A percentile compares a stretch with the other conserved stretches of the same genome.
phyloP scores from a whole-genome alignment of 2,113 vertebrate genomes.

The Casuarius casuarius region DNA sequence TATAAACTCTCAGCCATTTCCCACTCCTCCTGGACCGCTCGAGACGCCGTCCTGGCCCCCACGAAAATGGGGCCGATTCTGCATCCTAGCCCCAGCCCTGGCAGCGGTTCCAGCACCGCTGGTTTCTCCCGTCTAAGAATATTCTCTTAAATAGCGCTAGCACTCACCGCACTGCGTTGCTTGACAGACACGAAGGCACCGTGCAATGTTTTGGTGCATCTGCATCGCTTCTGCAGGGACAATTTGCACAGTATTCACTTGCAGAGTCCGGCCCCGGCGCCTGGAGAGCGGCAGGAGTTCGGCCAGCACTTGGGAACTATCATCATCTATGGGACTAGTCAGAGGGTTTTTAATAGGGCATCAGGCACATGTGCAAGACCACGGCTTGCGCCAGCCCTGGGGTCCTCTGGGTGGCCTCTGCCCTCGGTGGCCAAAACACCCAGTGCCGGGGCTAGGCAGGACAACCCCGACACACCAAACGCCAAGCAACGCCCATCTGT shows the following conservation, averaged over 20 bases:
- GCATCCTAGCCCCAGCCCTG: neutral
- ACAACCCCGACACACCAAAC: neutral
- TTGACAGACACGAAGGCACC: rapidly evolving
- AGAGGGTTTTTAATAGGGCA: rapidly evolving
- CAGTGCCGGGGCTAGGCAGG: rapidly evolving
- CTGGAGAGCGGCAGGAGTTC: rapidly evolving
- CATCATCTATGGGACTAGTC: neutral
- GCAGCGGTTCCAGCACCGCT: neutral
- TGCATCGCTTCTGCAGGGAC: rapidly evolving
- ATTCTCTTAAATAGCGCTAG: rapidly evolving
- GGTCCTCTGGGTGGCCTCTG: too few relatives aligned
- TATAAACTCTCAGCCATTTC: neutral
- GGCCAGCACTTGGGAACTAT: rapidly evolving
- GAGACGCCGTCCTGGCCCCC: rapidly evolving
- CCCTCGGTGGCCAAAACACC: rapidly evolving
- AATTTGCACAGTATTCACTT: rapidly evolving
- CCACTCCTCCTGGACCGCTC: neutral
- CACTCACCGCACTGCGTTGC: rapidly evolving
- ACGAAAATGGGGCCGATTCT: rapidly evolving
- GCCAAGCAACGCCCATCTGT: neutral
- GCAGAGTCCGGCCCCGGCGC: rapidly evolving
- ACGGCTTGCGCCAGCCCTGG: too few relatives aligned
- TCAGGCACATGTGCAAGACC: neutral
- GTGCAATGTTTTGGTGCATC: neutral
- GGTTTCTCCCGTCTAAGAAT: neutral